phyloP scores from a whole-genome alignment of 2,113 vertebrate species.

The Cryptotis parvus region DNA sequence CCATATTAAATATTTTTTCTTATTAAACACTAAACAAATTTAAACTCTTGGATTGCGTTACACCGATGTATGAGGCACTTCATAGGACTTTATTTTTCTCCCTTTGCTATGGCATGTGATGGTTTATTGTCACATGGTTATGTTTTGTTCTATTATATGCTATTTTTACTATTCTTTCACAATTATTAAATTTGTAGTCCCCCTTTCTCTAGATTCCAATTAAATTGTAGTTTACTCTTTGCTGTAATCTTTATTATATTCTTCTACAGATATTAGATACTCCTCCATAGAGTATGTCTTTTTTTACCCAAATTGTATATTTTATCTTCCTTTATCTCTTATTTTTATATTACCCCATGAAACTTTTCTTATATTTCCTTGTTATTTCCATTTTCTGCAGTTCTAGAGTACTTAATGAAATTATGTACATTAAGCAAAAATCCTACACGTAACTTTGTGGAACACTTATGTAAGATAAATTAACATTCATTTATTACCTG shows the following conservation, averaged over 20 bases:
- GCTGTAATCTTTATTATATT: background rate
- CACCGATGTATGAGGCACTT: background rate
- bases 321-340: too few species aligned
- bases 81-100: background rate
- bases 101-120: background rate
- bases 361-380: too few species aligned
- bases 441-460: background rate
- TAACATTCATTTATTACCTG: slow-evolving; percentile 45
- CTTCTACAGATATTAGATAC: background rate
- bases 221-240: background rate
- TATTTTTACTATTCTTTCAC: background rate
- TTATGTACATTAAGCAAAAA: background rate
- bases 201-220: background rate
- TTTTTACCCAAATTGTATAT: too few species aligned
- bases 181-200: background rate
- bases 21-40: background rate
- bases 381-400: background rate
- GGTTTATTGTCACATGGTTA: background rate
- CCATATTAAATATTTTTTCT: background rate
- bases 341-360: too few species aligned
- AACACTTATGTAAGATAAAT: background rate
- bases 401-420: slow-evolving; percentile 20
- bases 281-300: too few species aligned
- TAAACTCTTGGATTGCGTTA: background rate
- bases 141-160: background rate